Evolutionary conservation across 2,797 vertebrate genomes (phyloP).

Genomic region (Gallinago stenura): DNA sequence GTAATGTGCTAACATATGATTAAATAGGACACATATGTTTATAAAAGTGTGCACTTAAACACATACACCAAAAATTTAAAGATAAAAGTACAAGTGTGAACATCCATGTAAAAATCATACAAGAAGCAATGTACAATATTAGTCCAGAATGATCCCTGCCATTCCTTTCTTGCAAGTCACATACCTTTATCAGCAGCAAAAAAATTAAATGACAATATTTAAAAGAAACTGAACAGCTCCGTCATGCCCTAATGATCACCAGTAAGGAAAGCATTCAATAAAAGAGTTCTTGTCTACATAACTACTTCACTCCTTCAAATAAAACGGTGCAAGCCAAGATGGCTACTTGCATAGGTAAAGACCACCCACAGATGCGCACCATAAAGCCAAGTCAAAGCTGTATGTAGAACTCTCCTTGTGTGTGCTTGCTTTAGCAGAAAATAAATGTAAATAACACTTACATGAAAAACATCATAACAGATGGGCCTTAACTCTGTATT

Average conservation of each 20-base stretch:
- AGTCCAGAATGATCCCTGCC: neutral
- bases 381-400: neutral
- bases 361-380: accelerated
- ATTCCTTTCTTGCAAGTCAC: neutral
- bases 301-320: neutral
- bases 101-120: neutral
- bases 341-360: neutral
- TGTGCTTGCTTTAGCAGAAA: neutral
- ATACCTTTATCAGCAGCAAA: neutral
- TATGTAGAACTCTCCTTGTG: neutral
- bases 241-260: neutral
- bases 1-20: neutral
- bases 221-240: neutral
- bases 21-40: neutral
- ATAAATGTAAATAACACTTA: neutral
- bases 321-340: neutral
- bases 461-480: neutral
- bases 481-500: neutral
- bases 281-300: neutral
- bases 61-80: neutral
- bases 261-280: neutral
- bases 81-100: neutral
- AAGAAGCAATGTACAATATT: neutral
- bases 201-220: neutral
- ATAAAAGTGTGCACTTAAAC: neutral